Conservation (phyloP, 2,113 vertebrate species). For the Mus pahari region DNA sequence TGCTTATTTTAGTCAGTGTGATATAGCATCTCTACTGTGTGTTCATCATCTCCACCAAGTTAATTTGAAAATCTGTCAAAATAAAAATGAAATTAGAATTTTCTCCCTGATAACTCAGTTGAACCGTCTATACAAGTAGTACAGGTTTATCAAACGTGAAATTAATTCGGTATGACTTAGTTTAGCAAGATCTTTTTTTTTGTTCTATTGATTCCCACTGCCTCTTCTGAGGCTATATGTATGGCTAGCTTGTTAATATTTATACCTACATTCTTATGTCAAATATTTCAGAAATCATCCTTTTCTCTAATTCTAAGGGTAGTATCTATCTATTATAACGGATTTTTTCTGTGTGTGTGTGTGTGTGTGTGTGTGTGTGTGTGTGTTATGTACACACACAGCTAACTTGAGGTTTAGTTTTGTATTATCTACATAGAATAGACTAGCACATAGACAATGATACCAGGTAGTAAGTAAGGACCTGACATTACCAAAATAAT, state of each 20-base stretch:
- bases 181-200: background rate
- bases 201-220: background rate
- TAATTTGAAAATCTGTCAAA: constrained; percentile 29
- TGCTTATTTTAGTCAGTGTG: constrained; percentile 20
- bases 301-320: background rate
- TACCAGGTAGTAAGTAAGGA: background rate
- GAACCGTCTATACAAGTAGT: background rate
- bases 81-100: background rate
- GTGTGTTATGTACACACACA: background rate
- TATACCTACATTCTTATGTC: background rate
- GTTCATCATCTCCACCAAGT: constrained; percentile 43
- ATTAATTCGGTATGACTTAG: background rate
- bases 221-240: background rate
- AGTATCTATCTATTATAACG: background rate
- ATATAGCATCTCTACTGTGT: background rate
- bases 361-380: too few relatives aligned
- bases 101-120: background rate
- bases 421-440: background rate
- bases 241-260: background rate
- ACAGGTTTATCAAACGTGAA: background rate
- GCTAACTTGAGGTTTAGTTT: background rate
- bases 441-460: background rate
- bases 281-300: background rate
- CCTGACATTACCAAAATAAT: background rate
- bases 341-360: background rate